These are phyloP conservation scores for Thalpophila matura DNA, from an alignment of 2,888 invertebrate genomes.

Conservation along the genomic window DNA sequence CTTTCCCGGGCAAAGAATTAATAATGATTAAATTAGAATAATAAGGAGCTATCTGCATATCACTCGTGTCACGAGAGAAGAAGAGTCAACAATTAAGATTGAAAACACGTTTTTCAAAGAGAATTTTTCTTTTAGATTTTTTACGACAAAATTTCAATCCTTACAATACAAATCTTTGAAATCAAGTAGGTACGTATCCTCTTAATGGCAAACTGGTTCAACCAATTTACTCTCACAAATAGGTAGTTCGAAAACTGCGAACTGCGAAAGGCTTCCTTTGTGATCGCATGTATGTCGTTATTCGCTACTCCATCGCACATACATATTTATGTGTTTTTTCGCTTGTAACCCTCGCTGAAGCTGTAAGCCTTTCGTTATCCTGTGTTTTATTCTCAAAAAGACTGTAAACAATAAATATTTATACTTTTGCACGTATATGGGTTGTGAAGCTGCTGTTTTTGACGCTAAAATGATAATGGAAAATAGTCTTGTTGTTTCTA, in stretches of 20 bases:
- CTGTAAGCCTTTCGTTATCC: constrained; percentile 55
- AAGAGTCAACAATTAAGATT: no score
- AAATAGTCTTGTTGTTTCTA: no score
- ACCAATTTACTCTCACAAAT: constrained; percentile 46
- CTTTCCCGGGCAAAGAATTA: no score
- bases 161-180: constrained; percentile 18
- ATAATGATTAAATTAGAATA: no score
- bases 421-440: constrained; percentile 18
- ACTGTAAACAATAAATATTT: constrained; percentile 56
- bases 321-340: constrained; percentile 58
- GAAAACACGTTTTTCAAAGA: no score
- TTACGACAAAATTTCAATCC: no score
- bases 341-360: constrained; percentile 9
- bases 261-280: constrained; percentile 35
- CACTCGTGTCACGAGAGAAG: no score
- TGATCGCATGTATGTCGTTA: constrained; percentile 11
- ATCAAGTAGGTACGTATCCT: constrained; percentile 10
- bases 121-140: no score
- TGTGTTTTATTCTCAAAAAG: constrained; percentile 50
- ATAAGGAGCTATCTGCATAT: no score
- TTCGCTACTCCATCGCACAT: constrained; percentile 35
- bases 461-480: no score
- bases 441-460: constrained; percentile 11
- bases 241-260: constrained; percentile 26
- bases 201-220: constrained; percentile 43